phyloP scores from a whole-genome alignment of 64 coral and sea anemone species.

The Trachythela sp. region DNA sequence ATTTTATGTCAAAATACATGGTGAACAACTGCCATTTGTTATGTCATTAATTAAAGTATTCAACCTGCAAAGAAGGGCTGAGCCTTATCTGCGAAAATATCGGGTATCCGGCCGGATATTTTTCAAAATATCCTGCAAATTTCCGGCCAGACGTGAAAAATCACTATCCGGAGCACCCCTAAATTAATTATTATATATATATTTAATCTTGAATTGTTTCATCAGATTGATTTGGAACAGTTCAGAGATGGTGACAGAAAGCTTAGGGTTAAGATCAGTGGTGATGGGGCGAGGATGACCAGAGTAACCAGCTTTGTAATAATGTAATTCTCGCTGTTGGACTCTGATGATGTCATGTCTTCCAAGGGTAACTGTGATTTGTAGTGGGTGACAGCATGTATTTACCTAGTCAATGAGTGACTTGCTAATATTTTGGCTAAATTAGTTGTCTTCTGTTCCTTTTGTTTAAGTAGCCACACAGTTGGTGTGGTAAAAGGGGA shows the following conservation, averaged over 20 bases:
- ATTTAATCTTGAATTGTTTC: no score
- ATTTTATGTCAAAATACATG: no score
- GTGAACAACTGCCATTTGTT: no score
- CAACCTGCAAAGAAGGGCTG: no score
- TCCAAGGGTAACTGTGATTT: not conserved
- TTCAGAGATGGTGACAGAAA: not conserved
- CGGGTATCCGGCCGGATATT: no score
- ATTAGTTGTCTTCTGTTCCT: not conserved
- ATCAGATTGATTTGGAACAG: not conserved
- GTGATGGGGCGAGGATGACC: not conserved
- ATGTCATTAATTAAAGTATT: no score
- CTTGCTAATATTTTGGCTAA: not conserved
- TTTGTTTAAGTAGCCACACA: not conserved
- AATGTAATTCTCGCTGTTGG: not conserved
- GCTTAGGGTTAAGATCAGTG: not conserved
- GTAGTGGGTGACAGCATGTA: no score
- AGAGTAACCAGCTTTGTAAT: not conserved
- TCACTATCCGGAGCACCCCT: no score
- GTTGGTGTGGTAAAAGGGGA: not conserved
- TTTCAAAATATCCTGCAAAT: no score
- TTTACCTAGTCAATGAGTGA: not conserved
- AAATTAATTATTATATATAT: no score
- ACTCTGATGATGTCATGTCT: slow-evolving; percentile 5
- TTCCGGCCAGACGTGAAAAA: no score
- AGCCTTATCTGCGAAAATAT: no score